Percentiles rank a stretch among this genome's conserved stretches.
phyloP scores from a whole-genome alignment of 2,888 invertebrate species.

The Acleris laterana region DNA sequence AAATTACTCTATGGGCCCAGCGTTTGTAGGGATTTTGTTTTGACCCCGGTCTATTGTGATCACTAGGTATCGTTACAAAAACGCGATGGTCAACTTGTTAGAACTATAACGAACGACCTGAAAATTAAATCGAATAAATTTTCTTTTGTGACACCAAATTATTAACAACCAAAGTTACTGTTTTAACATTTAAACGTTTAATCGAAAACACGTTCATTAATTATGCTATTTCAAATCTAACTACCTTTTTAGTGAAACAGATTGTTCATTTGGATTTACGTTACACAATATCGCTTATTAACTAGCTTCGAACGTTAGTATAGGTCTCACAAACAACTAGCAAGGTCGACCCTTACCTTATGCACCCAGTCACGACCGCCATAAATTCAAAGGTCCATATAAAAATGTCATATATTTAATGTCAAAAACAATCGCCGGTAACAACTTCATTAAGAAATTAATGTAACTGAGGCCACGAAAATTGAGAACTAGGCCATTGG shows the following conservation, averaged over 20 bases:
- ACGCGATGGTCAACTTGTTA: constrained; percentile 19
- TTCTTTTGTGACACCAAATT: neutral
- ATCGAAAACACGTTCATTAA: too few species aligned
- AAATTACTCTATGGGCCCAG: too few species aligned
- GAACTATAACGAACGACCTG: constrained; percentile 1
- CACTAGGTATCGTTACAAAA: constrained; percentile 33
- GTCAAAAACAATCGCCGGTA: constrained; percentile 16
- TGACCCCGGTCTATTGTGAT: too few species aligned
- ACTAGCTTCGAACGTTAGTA: neutral
- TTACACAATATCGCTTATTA: constrained; percentile 6
- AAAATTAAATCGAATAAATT: neutral
- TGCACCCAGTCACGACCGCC: constrained; percentile 20
- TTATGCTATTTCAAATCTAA: neutral
- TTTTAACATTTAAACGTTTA: too few species aligned
- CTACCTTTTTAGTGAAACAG: neutral
- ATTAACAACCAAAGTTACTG: too few species aligned
- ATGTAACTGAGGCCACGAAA: constrained; percentile 61
- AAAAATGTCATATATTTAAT: constrained; percentile 30
- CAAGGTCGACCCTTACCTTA: constrained; percentile 17
- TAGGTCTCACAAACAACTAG: neutral
- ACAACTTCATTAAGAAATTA: constrained; percentile 36
- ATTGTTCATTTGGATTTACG: neutral
- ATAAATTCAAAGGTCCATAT: constrained; percentile 21
- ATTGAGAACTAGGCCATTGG: constrained; percentile 64
- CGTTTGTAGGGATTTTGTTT: too few species aligned